Evolutionary conservation across 2,797 vertebrate species (phyloP).

Genomic region (Atherinosoma microstoma): DNA sequence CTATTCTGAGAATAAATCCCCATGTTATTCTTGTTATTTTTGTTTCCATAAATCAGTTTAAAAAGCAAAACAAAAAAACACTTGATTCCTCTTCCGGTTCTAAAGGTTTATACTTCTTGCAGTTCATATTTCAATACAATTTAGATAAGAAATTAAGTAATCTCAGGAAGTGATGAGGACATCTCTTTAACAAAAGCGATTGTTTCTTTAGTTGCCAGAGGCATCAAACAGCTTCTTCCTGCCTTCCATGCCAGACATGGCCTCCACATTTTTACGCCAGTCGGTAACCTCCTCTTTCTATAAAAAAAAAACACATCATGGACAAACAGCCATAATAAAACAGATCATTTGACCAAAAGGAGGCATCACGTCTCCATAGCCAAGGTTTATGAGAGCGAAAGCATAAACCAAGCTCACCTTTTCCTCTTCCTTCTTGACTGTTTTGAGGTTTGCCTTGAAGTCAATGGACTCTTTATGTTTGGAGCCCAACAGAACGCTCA

Average conservation of each 20-base stretch:
- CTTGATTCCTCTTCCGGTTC: background rate
- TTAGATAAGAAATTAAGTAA: background rate
- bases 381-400: background rate
- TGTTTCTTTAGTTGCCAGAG: conserved; percentile 44
- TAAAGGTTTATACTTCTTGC: conserved; percentile 1
- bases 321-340: background rate
- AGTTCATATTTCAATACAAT: background rate
- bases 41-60: background rate
- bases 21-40: background rate
- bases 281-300: conserved; percentile 81
- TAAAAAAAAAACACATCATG: conserved; percentile 34
- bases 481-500: conserved; percentile 81
- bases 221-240: conserved; percentile 80
- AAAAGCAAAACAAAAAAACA: background rate
- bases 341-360: background rate
- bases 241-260: conserved; percentile 82
- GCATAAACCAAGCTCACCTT: conserved; percentile 63
- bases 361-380: no score
- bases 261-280: conserved; percentile 83
- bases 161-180: background rate
- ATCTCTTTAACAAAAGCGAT: background rate
- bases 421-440: conserved; percentile 86
- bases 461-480: conserved; percentile 82
- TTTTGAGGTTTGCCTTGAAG: conserved; percentile 85
- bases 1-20: background rate